Evolutionary conservation across 2,113 vertebrate genomes (phyloP), one percentile per base, ranked within the genome.

Genomic region (Rostratula benghalensis): DNA sequence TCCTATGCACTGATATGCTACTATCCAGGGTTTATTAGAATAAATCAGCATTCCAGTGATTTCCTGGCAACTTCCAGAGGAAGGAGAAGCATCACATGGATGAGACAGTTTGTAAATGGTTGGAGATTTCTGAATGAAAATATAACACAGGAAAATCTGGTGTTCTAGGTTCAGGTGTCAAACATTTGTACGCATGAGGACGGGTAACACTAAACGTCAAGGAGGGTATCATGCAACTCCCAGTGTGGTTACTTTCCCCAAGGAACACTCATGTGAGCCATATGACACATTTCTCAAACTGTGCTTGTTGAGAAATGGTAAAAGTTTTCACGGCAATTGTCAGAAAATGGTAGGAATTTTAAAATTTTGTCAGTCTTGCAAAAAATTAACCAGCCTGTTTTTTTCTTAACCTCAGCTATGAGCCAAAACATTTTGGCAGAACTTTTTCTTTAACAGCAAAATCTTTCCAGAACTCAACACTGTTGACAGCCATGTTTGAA

Each of bases 181-280:
- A 7, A 7, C 33, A 1, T 28, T 21, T 2, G 3, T 24, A 5
- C 2, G 1, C 7, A 0, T 13, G 57, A 11, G 24, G 41, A 1
- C 28, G 81, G 45, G 28, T 5, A 31, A 63, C 11, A 7, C 48
- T 30, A 9, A n/a, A 1, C 3, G 3, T 60, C 10, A 41, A 16
- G 30, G 53, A 48, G 57, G 14, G 23, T 33, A 20, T 28, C 7
- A 48, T 0, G 67, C 51, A 57, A 7, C 10, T 89, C 35, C 57
- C 30, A 4, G 30, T 18, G 50, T 19, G 28, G 46, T 61, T 59
- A 10, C 13, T 45, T 41, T 78, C 15, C 45, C 60, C 69, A 51
- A 8, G 76, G 33, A 39, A 43, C 9, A 20, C 11, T 87, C 23
- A 1, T 1, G 3, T 8, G 10, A 41, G 2, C 17, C 25, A 2